These are phyloP conservation scores for Neomonachus schauinslandi DNA, from an alignment of 2,113 vertebrate species.

Conservation along the genomic window DNA sequence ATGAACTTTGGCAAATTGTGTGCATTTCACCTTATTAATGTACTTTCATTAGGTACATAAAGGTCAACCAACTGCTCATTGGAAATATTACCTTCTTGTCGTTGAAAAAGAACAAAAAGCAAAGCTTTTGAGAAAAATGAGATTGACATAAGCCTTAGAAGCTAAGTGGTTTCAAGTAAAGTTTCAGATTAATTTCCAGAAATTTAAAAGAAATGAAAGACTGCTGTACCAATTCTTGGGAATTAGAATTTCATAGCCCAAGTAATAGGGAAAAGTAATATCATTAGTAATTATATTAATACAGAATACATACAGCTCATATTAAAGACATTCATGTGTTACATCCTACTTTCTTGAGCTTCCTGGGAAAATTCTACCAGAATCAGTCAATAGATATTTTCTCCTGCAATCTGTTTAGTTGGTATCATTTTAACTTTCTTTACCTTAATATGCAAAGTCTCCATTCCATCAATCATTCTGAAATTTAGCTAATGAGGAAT, in stretches of 20 bases:
- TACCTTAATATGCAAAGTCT: neutral
- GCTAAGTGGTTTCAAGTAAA: neutral
- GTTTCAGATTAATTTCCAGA: neutral
- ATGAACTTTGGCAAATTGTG: neutral
- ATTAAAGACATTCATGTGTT: neutral
- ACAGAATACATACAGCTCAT: neutral
- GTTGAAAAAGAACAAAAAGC: neutral
- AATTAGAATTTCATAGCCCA: neutral
- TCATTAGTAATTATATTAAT: neutral
- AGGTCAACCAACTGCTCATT: neutral
- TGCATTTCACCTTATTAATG: neutral
- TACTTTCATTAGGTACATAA: neutral
- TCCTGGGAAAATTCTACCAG: neutral
- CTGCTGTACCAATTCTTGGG: neutral
- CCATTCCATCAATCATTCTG: neutral
- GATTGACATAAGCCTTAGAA: neutral
- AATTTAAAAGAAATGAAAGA: constrained; percentile 5
- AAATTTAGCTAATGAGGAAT: neutral
- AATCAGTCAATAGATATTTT: neutral
- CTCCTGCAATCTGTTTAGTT: neutral
- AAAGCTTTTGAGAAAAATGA: neutral
- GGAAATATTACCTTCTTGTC: neutral
- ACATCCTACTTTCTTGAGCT: neutral
- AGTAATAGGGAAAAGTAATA: neutral
- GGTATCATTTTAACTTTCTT: neutral